phyloP scores from a whole-genome alignment of 1,140 invertebrate species.

The Proctacanthus coquilletti region DNA sequence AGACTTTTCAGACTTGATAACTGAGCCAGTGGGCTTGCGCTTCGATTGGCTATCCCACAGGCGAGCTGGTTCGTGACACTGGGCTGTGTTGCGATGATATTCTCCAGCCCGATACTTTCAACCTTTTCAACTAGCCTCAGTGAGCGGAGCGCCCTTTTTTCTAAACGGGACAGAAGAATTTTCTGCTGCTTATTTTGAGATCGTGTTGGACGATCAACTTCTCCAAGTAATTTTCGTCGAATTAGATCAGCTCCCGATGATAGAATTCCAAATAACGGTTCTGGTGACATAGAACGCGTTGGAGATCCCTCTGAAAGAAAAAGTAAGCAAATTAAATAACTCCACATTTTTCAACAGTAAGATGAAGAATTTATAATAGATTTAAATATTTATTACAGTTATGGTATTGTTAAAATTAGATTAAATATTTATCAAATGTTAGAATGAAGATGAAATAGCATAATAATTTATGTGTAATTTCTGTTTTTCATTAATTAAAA shows the following conservation, averaged over 20 bases:
- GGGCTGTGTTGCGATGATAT: conserved; percentile 41
- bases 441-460: too few species aligned
- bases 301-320: conserved; percentile 25
- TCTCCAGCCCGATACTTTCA: conserved; percentile 49
- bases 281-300: conserved; percentile 40
- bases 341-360: too few species aligned
- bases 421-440: too few species aligned
- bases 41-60: conserved; percentile 24
- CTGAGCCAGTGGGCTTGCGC: conserved; percentile 54
- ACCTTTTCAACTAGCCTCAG: conserved; percentile 48
- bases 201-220: conserved; percentile 20
- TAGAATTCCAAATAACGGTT: conserved; percentile 45
- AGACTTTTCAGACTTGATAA: conserved; percentile 50
- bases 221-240: conserved; percentile 44
- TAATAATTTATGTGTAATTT: too few species aligned
- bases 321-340: neutral
- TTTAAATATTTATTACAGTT: too few species aligned
- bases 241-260: conserved; percentile 59
- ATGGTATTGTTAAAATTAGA: too few species aligned
- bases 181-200: conserved; percentile 29
- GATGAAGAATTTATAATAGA: too few species aligned
- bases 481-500: too few species aligned
- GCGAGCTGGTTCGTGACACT: conserved; percentile 13
- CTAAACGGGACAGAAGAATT: conserved; percentile 32
- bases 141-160: conserved; percentile 34